Conservation (phyloP, 2,888 invertebrate genomes). For the Dolichomitus sp. region DNA sequence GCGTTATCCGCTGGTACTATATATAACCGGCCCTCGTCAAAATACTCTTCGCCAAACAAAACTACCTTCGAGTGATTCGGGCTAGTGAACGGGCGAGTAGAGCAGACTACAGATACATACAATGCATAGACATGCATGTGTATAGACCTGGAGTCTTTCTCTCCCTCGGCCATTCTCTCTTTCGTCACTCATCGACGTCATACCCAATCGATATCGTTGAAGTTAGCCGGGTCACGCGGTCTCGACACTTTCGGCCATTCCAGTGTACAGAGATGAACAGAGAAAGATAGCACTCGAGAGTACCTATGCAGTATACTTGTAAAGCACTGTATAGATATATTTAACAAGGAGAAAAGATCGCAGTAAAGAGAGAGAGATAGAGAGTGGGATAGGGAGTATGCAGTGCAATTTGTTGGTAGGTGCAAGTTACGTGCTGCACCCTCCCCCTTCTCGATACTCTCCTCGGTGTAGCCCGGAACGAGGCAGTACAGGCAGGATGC, state of each 20-base stretch:
- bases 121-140: conserved; percentile 5
- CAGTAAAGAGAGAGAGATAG: neutral
- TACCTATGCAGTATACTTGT: conserved; percentile 47
- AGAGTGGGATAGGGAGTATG: conserved; percentile 1
- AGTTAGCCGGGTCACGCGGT: conserved; percentile 68
- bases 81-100: conserved; percentile 24
- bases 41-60: conserved; percentile 31
- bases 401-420: conserved; percentile 51
- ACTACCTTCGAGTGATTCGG: conserved; percentile 33
- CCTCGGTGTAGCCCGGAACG: conserved; percentile 11
- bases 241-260: conserved; percentile 67
- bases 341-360: conserved; percentile 7
- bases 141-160: neutral
- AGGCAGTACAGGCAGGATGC: conserved; percentile 45
- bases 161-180: conserved; percentile 28
- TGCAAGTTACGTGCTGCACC: conserved; percentile 44
- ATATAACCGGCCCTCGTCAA: conserved; percentile 16
- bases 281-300: conserved; percentile 17
- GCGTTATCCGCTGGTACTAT: neutral
- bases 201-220: conserved; percentile 66
- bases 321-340: neutral
- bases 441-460: conserved; percentile 14
- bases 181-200: conserved; percentile 65
- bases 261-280: conserved; percentile 47
- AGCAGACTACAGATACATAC: neutral